Evolutionary conservation across 1,140 invertebrate genomes (phyloP), one percentile per base, ranked within the genome.

Genomic region (Ylistrum balloti): DNA sequence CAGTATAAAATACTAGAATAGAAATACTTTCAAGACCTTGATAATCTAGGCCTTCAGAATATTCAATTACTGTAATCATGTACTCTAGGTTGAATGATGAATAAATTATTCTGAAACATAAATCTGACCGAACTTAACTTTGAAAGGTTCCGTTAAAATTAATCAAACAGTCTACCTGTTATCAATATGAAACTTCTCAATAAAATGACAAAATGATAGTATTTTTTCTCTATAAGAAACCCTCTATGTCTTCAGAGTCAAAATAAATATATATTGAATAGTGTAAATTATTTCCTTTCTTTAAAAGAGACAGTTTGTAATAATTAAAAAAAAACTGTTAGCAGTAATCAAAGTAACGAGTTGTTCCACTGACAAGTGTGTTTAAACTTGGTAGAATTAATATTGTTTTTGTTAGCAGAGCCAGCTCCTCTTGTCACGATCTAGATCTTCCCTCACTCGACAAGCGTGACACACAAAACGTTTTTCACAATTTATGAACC

Each of bases 401-500:
- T 74, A 74, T 74, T 74, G 56, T 74, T 74, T 74, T 74, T 74
- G 56, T 74, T n/a, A 28, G 56, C 15, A 74, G 56, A 28, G 56
- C 3, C 5, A n/a, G 56, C 56, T 74, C 56, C 56, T n/a, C 17
- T 2, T 74, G 56, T 74, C n/a, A 17, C 22, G 56, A 74, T 74
- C 56, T 74, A 74, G 56, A 74, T 74, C 56, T 74, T 74, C 56
- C 22, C n/a, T 74, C n/a, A 74, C 56, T 74, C 41, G 56, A 74
- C 56, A 74, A 74, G 56, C 56, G 56, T 74, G 56, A 74, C 56
- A 74, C 56, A 74, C 56, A 74, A 74, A 74, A 74, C 56, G 56
- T 74, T 74, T 74, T 74, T 74, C 56, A 74, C 56, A 74, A 74
- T 74, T 74, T 74, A 74, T 74, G 56, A 74, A 74, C 56, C 56